These are phyloP conservation scores for Zele albiditarsus DNA, from an alignment of 2,888 invertebrate species.

Conservation along the genomic window DNA sequence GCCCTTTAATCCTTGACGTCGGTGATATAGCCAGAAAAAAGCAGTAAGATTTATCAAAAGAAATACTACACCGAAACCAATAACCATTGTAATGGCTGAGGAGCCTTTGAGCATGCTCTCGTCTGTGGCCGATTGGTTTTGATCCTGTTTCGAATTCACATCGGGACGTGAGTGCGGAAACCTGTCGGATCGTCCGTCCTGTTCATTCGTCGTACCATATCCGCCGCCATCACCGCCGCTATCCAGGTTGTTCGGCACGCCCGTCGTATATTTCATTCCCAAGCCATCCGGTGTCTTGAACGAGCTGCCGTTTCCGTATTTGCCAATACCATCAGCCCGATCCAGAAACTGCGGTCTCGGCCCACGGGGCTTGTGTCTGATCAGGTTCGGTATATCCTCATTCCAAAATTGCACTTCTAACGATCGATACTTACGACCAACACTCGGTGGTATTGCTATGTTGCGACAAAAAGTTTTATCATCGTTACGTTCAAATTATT, in stretches of 20 bases:
- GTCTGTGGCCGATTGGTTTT: conserved; percentile 64
- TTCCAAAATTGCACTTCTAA: conserved; percentile 90
- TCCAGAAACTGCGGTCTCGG: conserved; percentile 62
- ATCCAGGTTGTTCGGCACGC: conserved; percentile 34
- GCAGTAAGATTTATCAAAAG: conserved; percentile 83
- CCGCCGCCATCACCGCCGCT: conserved; percentile 13
- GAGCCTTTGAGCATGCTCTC: conserved; percentile 69
- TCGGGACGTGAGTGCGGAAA: conserved; percentile 33
- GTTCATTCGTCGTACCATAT: conserved; percentile 40
- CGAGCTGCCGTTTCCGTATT: conserved; percentile 58
- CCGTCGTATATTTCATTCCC: conserved; percentile 41
- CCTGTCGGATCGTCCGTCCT: conserved; percentile 25
- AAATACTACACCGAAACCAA: conserved; percentile 79
- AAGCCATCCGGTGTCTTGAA: conserved; percentile 51
- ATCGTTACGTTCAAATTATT: conserved; percentile 14
- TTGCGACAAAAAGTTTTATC: conserved; percentile 40
- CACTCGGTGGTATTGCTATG: conserved; percentile 84
- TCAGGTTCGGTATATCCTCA: conserved; percentile 83
- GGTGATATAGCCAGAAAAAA: conserved; percentile 80
- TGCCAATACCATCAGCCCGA: conserved; percentile 61
- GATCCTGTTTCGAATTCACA: conserved; percentile 63
- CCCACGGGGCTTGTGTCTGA: conserved; percentile 71
- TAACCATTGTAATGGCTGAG: conserved; percentile 72
- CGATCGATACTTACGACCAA: conserved; percentile 84
- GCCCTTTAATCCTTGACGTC: conserved; percentile 76